Percentiles rank a stretch among this genome's conserved stretches.
phyloP scores from a whole-genome alignment of 2,113 vertebrate species.

The Phocoena sinus region DNA sequence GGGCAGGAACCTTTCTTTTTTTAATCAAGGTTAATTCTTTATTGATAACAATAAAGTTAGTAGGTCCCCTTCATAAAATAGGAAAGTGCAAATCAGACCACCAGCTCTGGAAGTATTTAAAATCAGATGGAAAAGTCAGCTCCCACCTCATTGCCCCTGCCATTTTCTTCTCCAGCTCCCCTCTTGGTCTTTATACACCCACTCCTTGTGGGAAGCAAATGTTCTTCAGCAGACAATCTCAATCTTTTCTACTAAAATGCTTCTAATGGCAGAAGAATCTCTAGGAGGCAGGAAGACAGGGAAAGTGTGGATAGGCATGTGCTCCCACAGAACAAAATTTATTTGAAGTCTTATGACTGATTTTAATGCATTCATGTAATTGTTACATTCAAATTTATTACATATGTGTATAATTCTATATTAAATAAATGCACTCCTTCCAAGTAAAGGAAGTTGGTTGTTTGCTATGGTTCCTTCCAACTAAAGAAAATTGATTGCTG shows the following conservation, averaged over 20 bases:
- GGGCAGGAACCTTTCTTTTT: not conserved
- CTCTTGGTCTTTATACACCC: not conserved
- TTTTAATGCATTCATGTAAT: not conserved
- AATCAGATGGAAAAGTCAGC: not conserved
- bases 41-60: not conserved
- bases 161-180: not conserved
- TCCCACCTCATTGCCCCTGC: rapidly evolving
- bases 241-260: not conserved
- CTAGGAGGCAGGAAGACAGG: not conserved
- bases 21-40: not conserved
- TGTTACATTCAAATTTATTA: not conserved
- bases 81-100: not conserved
- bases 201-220: not conserved
- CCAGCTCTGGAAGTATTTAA: not conserved
- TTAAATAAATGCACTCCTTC: not conserved
- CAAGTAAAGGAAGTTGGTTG: not conserved
- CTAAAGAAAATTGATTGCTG: not conserved
- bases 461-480: not conserved
- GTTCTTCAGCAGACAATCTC: not conserved
- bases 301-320: rapidly evolving
- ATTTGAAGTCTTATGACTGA: not conserved
- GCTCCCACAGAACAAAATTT: not conserved
- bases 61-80: not conserved
- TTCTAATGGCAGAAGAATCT: not conserved
- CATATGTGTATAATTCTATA: not conserved